A percentile compares a stretch with the other conserved stretches of the same genome.
These are phyloP conservation scores for Bugula neritina DNA, from an alignment of 2,888 invertebrate genomes.

Conservation along the genomic window DNA sequence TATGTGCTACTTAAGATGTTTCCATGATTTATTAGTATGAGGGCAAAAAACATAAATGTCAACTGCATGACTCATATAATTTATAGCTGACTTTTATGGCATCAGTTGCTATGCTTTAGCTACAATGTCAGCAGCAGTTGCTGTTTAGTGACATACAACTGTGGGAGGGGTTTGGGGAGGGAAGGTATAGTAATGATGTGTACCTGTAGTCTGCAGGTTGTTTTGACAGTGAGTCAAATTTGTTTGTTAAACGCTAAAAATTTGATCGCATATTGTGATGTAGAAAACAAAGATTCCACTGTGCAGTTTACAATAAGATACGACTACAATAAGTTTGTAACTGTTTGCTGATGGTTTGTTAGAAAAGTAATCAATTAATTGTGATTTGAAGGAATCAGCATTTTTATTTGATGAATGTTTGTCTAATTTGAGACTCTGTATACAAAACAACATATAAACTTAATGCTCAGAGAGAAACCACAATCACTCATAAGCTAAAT, in stretches of 20 bases:
- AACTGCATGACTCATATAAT: background rate
- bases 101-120: too few species aligned
- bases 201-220: too few species aligned
- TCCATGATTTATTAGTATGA: too few species aligned
- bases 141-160: too few species aligned
- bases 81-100: background rate
- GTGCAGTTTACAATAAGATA: too few species aligned
- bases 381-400: background rate
- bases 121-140: background rate
- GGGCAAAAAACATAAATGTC: background rate
- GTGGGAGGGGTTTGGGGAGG: too few species aligned
- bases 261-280: constrained; percentile 4
- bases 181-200: too few species aligned
- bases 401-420: background rate
- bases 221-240: too few species aligned
- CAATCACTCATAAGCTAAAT: background rate
- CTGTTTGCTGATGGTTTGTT: constrained; percentile 5
- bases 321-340: too few species aligned
- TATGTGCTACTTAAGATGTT: too few species aligned
- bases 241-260: constrained; percentile 20
- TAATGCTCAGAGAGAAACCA: background rate
- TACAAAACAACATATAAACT: background rate
- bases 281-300: background rate
- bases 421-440: background rate
- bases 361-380: constrained; percentile 11